phyloP scores from a whole-genome alignment of 2,888 invertebrate genomes.

The Cheilosia urbana region DNA sequence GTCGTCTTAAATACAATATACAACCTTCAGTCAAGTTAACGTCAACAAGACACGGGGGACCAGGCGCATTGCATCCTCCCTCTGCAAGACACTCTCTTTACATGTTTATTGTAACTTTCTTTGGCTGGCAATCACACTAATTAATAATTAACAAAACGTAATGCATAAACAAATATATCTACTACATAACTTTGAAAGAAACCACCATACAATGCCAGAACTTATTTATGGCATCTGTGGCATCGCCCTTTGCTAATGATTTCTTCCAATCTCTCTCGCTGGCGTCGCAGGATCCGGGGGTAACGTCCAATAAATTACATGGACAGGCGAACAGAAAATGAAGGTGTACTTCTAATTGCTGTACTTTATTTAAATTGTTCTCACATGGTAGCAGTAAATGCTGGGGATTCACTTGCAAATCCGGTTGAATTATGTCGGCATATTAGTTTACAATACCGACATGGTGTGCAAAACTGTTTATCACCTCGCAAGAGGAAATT shows the following conservation, averaged over 20 bases:
- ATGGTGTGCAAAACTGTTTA: slow-evolving; percentile 53
- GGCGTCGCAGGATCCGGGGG: background rate
- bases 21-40: too few species aligned
- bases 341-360: slow-evolving; percentile 73
- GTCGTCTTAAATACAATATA: too few species aligned
- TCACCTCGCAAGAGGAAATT: slow-evolving; percentile 45
- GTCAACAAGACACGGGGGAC: too few species aligned
- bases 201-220: background rate
- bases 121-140: slow-evolving; percentile 39
- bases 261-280: slow-evolving; percentile 60
- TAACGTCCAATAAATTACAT: slow-evolving; percentile 64
- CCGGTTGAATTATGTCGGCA: slow-evolving; percentile 66
- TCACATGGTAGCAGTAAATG: slow-evolving; percentile 73
- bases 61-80: too few species aligned
- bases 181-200: background rate
- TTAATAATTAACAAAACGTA: slow-evolving; percentile 46
- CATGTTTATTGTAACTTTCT: slow-evolving; percentile 5
- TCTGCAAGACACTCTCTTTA: too few species aligned
- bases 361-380: slow-evolving; percentile 74
- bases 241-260: slow-evolving; percentile 55
- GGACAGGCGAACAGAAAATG: slow-evolving; percentile 70
- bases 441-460: slow-evolving; percentile 50
- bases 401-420: slow-evolving; percentile 60
- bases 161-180: background rate
- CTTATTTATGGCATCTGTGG: slow-evolving; percentile 44